phyloP scores from a whole-genome alignment of 2,797 vertebrate species.

The Sebastes variabilis region DNA sequence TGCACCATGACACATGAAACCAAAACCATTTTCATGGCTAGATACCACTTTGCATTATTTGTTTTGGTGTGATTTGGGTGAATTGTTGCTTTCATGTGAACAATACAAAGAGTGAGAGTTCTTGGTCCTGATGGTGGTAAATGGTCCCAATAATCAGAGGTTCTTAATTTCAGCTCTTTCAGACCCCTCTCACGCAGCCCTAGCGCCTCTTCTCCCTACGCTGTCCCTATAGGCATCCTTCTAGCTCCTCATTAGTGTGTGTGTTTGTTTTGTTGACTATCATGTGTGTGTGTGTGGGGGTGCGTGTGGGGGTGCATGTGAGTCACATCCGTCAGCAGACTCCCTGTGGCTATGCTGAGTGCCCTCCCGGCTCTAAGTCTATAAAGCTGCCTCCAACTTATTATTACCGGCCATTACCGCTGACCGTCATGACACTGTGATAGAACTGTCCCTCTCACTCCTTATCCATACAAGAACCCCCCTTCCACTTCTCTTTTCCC shows the following conservation, averaged over 20 bases:
- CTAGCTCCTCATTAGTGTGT: constrained; percentile 57
- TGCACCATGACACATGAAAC: not conserved
- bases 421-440: constrained; percentile 61
- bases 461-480: not conserved
- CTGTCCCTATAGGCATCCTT: constrained; percentile 33
- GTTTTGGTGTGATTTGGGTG: not conserved
- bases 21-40: not conserved
- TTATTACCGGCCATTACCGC: constrained; percentile 65
- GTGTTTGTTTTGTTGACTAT: constrained; percentile 36
- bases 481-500: not conserved
- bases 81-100: not conserved
- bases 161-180: constrained; percentile 1
- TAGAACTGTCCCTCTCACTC: constrained; percentile 48
- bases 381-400: constrained; percentile 65
- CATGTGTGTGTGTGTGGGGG: constrained; percentile 11
- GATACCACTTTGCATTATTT: not conserved
- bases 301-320: not conserved
- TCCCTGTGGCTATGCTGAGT: constrained; percentile 60
- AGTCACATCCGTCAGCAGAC: constrained; percentile 56
- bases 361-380: constrained; percentile 58
- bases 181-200: not conserved
- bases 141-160: not conserved
- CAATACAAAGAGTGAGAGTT: not conserved
- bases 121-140: not conserved
- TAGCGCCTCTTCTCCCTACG: constrained; percentile 20